Base-by-base conservation (phyloP, 2,113 vertebrate species). In the Tretioscincus oriximinensis region DNA sequence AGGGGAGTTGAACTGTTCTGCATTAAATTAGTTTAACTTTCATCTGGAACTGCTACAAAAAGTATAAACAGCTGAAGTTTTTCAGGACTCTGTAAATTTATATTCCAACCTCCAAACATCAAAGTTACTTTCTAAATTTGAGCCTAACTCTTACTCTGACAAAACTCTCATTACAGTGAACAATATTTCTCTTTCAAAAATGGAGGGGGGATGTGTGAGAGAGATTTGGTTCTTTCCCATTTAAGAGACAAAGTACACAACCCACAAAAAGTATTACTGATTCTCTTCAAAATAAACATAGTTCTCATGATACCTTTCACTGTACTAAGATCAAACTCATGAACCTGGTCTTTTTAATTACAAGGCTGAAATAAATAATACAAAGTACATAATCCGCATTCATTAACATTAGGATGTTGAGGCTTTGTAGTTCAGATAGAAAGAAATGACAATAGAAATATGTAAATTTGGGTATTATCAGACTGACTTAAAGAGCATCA, bases 41-140 rank as follows among this genome's bases (percentile, higher is more conserved):
- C 54, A 6, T 65, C 68, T 74, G 91, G 87, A 83, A 81, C 5
- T 68, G 47, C 65, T 68, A 72, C 4, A 51, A 86, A 87, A 86
- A 86, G n/a, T 12, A 80, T 82, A 83, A 73, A 71, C 68, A 81
- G 66, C 28, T 14, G 47, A 12, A 67, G 68, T 81, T 86, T 85
- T 89, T 88, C 80, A 69, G 78, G 41, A 73, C 80, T 71, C 60
- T 77, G 75, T 85, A 16, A 77, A 77, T 78, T 84, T 87, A 47
- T 3, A 79, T 77, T 82, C 54, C 67, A 58, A 76, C 20, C 67
- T 80, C 80, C 28, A 73, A 83, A 51, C 45, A 83, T 3, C 83
- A 14, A 81, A 76, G 58, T n/a, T 73, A 86, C 69, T 87, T 81
- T 80, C 35, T 29, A 10, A 9, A 73, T 60, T 45, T 81, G 78